These are phyloP conservation scores for Pterophyllum scalare DNA, from an alignment of 2,113 vertebrate genomes.

Conservation along the genomic window DNA sequence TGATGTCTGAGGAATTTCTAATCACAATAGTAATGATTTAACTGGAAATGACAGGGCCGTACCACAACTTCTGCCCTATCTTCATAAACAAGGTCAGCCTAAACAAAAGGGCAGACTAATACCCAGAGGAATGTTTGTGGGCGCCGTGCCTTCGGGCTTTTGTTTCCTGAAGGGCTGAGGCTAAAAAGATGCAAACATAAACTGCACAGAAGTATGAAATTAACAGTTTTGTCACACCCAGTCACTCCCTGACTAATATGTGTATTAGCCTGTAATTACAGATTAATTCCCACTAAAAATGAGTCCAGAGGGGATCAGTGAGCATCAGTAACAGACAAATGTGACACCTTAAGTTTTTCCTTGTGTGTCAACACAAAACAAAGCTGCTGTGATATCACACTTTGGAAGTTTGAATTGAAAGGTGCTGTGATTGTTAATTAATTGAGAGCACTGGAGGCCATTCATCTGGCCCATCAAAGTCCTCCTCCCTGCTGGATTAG, in stretches of 20 bases:
- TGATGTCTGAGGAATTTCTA: background rate
- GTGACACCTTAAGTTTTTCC: background rate
- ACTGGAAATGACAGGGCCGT: background rate
- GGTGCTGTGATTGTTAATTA: background rate
- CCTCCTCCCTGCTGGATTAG: slow-evolving; percentile 44
- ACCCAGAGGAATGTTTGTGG: slow-evolving; percentile 58
- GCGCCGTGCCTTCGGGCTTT: background rate
- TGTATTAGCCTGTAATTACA: slow-evolving; percentile 42
- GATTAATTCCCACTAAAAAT: background rate
- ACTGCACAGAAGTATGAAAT: background rate
- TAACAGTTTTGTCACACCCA: background rate
- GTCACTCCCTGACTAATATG: background rate
- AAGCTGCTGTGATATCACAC: background rate
- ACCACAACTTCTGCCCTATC: background rate
- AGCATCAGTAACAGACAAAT: background rate
- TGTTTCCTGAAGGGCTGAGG: background rate
- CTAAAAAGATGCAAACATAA: slow-evolving; percentile 7
- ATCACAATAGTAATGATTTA: background rate
- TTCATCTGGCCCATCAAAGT: slow-evolving; percentile 15
- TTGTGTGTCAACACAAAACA: background rate
- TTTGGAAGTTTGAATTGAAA: background rate
- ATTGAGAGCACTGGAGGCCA: background rate
- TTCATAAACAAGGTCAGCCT: slow-evolving; percentile 16
- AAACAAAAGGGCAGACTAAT: slow-evolving; percentile 53
- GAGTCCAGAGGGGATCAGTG: background rate